Evolutionary conservation across 2,888 invertebrate genomes (phyloP), one percentile per base, ranked within the genome.

Genomic region (Chouioia cunea): DNA sequence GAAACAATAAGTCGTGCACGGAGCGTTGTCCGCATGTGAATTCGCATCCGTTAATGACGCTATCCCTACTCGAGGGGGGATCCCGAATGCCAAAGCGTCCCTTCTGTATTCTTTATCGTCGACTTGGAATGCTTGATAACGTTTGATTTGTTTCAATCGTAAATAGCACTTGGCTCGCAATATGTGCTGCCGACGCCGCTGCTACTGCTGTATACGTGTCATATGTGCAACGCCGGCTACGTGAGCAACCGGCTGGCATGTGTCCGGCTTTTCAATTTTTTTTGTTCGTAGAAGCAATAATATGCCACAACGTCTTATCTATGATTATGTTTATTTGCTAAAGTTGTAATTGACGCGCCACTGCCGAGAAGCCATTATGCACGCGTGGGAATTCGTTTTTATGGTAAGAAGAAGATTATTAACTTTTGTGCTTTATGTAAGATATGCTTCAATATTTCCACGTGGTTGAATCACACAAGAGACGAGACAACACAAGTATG

Each of bases 61-160:
- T 71, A 73, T 70, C 70, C 59, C 69, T 67, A 76, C 74, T 74
- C 77, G 77, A 81, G 77, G 80, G 75, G 79, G 78, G 77, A 79
- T 78, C 72, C 77, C 77, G 80, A 80, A 84, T 85, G 77, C 84
- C 83, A 76, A 76, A 76, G 80, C 83, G 83, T 84, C 78, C 78
- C 76, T 78, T 82, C 83, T 84, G 84, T 84, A 80, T 85, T 84
- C 84, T 85, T 85, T 85, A 85, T 85, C 84, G 78, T 77, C 81
- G 75, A 73, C 76, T 76, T 77, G 83, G 85, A 84, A 84, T 85
- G 83, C 83, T 84, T 85, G 85, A 85, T 85, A 85, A 85, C 81
- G 78, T 85, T 85, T 85, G 85, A 85, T 84, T 85, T 85, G 84
- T 85, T 84, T 84, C 82, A 84, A 83, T 84, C 85, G 81, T 85